A percentile compares a stretch with the other conserved stretches of the same genome.
phyloP scores from a whole-genome alignment of 2,113 vertebrate genomes.

The Equus przewalskii region DNA sequence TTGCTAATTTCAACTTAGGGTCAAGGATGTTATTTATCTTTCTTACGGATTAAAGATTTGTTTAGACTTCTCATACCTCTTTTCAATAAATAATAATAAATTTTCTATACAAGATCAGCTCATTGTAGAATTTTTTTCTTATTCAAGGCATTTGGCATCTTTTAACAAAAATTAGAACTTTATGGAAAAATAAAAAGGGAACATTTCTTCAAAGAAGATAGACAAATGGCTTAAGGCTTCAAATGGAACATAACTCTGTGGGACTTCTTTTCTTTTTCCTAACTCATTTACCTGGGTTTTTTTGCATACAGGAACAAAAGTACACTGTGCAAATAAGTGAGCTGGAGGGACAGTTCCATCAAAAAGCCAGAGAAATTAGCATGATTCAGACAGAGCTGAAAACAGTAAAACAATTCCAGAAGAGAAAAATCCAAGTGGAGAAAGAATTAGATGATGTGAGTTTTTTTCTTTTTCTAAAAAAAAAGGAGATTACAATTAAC shows the following conservation, averaged over 20 bases:
- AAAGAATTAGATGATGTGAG: slow-evolving; percentile 90
- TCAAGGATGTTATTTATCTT: neutral
- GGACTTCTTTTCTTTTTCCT: neutral
- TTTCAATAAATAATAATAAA: neutral
- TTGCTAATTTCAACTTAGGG: slow-evolving; percentile 50
- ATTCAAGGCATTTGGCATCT: slow-evolving; percentile 19
- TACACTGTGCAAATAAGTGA: slow-evolving; percentile 87
- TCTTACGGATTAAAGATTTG: neutral
- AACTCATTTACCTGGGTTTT: slow-evolving; percentile 50
- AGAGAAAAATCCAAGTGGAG: slow-evolving; percentile 90
- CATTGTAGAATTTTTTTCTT: neutral
- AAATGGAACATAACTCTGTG: slow-evolving; percentile 13
- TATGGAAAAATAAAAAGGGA: slow-evolving; percentile 35
- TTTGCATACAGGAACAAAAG: slow-evolving; percentile 85
- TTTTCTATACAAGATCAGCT: neutral
- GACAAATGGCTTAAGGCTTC: slow-evolving; percentile 26
- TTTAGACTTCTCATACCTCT: neutral
- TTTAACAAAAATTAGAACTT: slow-evolving; percentile 52
- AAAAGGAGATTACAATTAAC: slow-evolving; percentile 17
- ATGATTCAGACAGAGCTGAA: slow-evolving; percentile 91
- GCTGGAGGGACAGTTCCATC: slow-evolving; percentile 89
- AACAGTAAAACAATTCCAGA: slow-evolving; percentile 90
- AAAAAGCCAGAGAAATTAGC: slow-evolving; percentile 89
- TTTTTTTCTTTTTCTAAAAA: slow-evolving; percentile 21
- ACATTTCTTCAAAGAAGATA: slow-evolving; percentile 41